Evolutionary conservation across 1,140 invertebrate species (phyloP).

Genomic region (Muscidifurax raptorellus): DNA sequence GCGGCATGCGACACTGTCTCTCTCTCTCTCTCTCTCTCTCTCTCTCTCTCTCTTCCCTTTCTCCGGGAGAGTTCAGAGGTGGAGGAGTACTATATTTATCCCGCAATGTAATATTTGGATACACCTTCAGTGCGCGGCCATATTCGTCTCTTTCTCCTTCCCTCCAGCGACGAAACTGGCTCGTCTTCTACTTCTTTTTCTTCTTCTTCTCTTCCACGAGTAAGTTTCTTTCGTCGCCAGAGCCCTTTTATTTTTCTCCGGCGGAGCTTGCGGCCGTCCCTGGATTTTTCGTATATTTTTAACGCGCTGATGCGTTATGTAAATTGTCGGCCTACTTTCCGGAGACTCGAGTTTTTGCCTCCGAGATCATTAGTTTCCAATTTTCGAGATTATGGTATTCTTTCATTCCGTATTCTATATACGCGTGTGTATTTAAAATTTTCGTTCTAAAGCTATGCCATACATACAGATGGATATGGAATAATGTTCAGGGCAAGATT

Average conservation of each 20-base stretch:
- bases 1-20: constrained; percentile 19
- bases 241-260: background rate
- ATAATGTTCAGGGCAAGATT: too few relatives aligned
- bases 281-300: constrained; percentile 30
- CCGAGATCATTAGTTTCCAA: too few relatives aligned
- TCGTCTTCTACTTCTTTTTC: constrained; percentile 5
- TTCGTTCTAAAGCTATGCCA: too few relatives aligned
- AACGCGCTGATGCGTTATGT: constrained; percentile 6
- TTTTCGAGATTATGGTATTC: too few relatives aligned
- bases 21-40: background rate
- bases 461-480: too few relatives aligned
- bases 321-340: constrained; percentile 20
- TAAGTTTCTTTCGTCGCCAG: background rate
- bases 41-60: constrained; percentile 11
- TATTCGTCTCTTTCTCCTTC: constrained; percentile 53
- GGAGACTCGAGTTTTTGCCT: background rate
- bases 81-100: constrained; percentile 63
- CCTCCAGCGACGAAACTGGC: constrained; percentile 43
- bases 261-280: background rate
- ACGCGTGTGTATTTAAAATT: background rate
- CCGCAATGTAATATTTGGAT: constrained; percentile 64
- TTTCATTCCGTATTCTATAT: background rate
- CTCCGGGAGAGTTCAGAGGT: constrained; percentile 55
- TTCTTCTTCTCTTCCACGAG: constrained; percentile 53
- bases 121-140: constrained; percentile 55